Percentiles rank a stretch among this genome's conserved stretches.
Evolutionary conservation across 2,888 invertebrate species (phyloP).

Genomic region (Elgonia sp.): DNA sequence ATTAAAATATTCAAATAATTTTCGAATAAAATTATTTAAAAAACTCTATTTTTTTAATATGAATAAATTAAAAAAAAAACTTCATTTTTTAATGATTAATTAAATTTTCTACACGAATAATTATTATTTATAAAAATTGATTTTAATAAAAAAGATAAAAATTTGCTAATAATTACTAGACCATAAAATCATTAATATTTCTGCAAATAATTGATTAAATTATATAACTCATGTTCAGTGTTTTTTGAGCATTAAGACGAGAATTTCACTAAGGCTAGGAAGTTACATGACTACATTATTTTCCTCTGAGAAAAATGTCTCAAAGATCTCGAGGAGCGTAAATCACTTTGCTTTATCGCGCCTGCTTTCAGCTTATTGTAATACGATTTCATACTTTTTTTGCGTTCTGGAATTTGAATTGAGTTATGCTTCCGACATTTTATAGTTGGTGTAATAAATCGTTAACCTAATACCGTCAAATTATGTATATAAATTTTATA

Average conservation of each 20-base stretch:
- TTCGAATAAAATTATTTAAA: too few species aligned
- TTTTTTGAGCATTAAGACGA: neutral
- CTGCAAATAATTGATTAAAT: conserved; percentile 9
- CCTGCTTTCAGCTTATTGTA: conserved; percentile 44
- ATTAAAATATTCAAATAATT: too few species aligned
- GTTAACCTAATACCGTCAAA: neutral
- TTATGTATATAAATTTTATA: conserved; percentile 10
- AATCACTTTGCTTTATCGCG: conserved; percentile 43
- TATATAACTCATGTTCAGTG: conserved; percentile 32
- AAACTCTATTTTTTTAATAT: too few species aligned
- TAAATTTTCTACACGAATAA: too few species aligned
- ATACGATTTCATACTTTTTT: conserved; percentile 42
- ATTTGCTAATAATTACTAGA: conserved; percentile 5
- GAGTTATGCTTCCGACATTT: conserved; percentile 40
- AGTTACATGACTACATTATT: conserved; percentile 58
- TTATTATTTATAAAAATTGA: too few species aligned
- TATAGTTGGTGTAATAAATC: conserved; percentile 20
- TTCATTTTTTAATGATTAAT: too few species aligned
- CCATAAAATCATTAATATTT: conserved; percentile 18
- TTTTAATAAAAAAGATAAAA: too few species aligned
- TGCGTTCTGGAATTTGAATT: conserved; percentile 28
- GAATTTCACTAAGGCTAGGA: conserved; percentile 55
- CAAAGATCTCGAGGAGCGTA: conserved; percentile 36
- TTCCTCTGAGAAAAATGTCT: conserved; percentile 52
- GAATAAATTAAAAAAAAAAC: too few species aligned